Evolutionary conservation across 2,888 invertebrate species (phyloP), one percentile per base, ranked within the genome.

Genomic region (Lithophane ornitopus): DNA sequence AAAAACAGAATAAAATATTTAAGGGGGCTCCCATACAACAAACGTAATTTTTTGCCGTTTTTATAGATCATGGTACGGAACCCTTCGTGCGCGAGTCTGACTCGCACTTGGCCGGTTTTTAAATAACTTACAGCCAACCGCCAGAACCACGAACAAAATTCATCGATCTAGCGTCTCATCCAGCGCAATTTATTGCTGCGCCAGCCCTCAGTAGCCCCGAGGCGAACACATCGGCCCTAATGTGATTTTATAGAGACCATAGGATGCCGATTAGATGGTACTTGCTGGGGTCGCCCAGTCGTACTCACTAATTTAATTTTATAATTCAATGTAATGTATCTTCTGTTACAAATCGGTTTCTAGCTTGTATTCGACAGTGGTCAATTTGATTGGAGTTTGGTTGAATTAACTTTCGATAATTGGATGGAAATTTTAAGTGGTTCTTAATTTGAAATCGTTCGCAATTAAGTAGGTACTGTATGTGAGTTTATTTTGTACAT

Each of bases 161-260:
- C 59, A 69, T 52, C 58, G 34, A 65, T 73, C 22, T 41, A n/a
- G 26, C 14, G 83, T 58, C 89, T 68, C 83, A 87, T 94, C 93
- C 65, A 93, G 92, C 54, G 22, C 6, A 22, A 76, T 56, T 63
- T 85, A 85, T 62, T 69, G 89, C 87, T 56, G 16, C 76, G 87
- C 52, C 67, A 68, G 73, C 90, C 90, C 89, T 89, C 85, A 59
- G 77, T 80, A 81, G 90, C 93, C 94, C 92, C 90, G 90, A 91
- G 93, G 94, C 94, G 93, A 84, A 85, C 92, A 91, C 93, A 91
- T 92, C 90, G 91, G 89, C 91, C 92, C 93, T 95, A 95, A 95
- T 95, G 94, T 95, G 95, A 95, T 95, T 96, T 95, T 94, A 94
- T 95, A 92, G 94, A 94, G 94, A 93, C 95, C 95, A 90, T 91